Evolutionary conservation across 2,888 invertebrate genomes (phyloP).

Genomic region (Escarpia spicata): DNA sequence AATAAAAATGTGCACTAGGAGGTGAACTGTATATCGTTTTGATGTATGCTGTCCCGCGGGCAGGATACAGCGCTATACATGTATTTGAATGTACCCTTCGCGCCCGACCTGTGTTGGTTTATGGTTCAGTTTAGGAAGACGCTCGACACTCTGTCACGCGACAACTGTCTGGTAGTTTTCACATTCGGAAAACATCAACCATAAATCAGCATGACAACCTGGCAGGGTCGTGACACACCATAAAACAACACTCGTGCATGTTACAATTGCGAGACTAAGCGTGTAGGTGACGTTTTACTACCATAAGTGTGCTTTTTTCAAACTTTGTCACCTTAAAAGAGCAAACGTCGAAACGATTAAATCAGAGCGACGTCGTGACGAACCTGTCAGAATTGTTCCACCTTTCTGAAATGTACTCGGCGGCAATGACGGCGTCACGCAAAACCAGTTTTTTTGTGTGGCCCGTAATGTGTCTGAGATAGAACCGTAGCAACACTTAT

Average conservation of each 20-base stretch:
- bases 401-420: neutral
- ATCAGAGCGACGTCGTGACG: neutral
- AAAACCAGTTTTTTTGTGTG: neutral
- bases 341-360: neutral
- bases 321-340: neutral
- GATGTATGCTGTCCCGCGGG: too few relatives aligned
- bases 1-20: too few relatives aligned
- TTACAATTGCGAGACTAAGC: neutral
- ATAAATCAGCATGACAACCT: neutral
- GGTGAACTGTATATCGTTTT: too few relatives aligned
- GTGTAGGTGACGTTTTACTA: neutral
- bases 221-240: neutral
- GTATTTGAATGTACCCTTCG: too few relatives aligned
- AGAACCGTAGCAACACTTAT: neutral
- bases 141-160: too few relatives aligned
- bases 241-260: neutral
- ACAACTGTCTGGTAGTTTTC: too few relatives aligned
- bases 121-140: too few relatives aligned
- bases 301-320: neutral
- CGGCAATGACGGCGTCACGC: neutral
- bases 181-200: neutral
- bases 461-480: neutral
- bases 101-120: too few relatives aligned
- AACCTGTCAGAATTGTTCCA: neutral
- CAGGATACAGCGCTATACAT: too few relatives aligned